These are phyloP conservation scores for Thymallus thymallus DNA, from an alignment of 2,113 vertebrate genomes.

Conservation along the genomic window DNA sequence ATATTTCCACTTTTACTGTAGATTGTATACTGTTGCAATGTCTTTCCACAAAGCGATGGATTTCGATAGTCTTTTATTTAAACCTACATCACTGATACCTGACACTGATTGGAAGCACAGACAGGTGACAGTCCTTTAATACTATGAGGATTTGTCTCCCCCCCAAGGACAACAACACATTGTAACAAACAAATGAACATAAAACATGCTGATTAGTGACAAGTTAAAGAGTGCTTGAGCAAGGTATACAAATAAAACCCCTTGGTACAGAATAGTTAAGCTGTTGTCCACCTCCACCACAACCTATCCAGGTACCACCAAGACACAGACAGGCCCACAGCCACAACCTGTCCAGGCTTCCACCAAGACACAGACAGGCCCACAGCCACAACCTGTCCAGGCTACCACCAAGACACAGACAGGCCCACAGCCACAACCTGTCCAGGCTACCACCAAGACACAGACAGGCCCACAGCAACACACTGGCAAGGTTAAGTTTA, in stretches of 20 bases:
- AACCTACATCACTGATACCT: not conserved
- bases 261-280: not conserved
- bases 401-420: too few relatives aligned
- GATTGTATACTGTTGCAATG: too few relatives aligned
- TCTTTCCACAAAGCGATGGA: too few relatives aligned
- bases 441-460: constrained; percentile 8
- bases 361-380: too few relatives aligned
- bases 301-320: too few relatives aligned
- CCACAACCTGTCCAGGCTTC: too few relatives aligned
- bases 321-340: too few relatives aligned
- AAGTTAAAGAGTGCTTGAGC: constrained; percentile 1
- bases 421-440: too few relatives aligned
- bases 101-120: not conserved
- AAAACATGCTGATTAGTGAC: too few relatives aligned
- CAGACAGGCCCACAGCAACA: constrained; percentile 58
- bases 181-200: not conserved
- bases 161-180: not conserved
- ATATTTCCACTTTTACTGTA: not conserved
- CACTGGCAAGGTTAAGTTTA: constrained; percentile 74
- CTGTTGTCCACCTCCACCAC: not conserved
- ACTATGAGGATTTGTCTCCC: not conserved
- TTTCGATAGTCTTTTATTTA: not conserved
- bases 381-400: too few relatives aligned
- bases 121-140: not conserved
- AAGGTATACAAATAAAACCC: not conserved